Conservation (phyloP, 1,140 invertebrate genomes). For the Hermatobates lingyangjiaoensis region DNA sequence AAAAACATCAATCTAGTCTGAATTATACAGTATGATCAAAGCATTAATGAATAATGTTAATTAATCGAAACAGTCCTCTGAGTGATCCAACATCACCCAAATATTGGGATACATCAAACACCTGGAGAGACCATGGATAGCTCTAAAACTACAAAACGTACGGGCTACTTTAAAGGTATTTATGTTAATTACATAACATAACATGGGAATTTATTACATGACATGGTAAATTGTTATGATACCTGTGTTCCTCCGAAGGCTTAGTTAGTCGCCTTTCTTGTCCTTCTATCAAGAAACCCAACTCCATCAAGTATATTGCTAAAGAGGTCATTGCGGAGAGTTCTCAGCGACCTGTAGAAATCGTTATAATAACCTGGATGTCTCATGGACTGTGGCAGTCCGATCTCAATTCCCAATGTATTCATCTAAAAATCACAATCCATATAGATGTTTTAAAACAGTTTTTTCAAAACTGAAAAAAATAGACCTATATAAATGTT, state of each 20-base stretch:
- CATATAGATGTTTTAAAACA: constrained; percentile 1
- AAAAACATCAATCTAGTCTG: no score
- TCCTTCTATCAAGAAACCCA: constrained; percentile 21
- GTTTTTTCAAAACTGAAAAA: neutral
- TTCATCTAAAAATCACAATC: constrained; percentile 29
- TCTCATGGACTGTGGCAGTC: constrained; percentile 27
- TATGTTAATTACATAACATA: no score
- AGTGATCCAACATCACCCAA: no score
- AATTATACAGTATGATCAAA: no score
- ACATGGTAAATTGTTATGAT: constrained; percentile 1
- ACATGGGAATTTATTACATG: neutral
- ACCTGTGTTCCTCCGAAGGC: constrained; percentile 21
- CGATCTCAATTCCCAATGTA: constrained; percentile 28
- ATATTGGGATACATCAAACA: no score
- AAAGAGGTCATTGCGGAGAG: constrained; percentile 31
- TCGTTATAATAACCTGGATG: constrained; percentile 25
- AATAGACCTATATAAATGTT: constrained; percentile 6
- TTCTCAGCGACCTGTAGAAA: constrained; percentile 26
- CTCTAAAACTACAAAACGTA: neutral
- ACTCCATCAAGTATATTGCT: constrained; percentile 26
- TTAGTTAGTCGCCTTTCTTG: constrained; percentile 19
- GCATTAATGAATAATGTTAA: no score
- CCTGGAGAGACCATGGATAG: no score
- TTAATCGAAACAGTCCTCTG: no score
- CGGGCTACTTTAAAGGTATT: no score